Base-by-base conservation (phyloP, 2,797 vertebrate genomes). In the Apogon hyalosoma region DNA sequence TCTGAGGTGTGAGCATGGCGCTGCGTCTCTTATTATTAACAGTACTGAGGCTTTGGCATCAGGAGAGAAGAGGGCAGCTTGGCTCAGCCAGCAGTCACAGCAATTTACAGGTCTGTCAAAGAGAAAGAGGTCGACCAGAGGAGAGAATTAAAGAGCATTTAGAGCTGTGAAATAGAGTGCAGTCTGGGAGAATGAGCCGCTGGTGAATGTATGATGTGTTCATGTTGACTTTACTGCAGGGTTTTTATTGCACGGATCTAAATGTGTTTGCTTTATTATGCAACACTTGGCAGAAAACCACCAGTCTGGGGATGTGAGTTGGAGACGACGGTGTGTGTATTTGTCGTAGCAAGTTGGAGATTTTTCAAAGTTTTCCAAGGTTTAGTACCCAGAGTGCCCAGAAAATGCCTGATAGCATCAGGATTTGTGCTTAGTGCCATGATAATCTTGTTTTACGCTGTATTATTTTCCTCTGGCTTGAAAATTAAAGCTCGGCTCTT, bases 61-160 rank as follows among this genome's bases (percentile, higher is more conserved):
- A 19, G 65, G 54, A 72, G 50, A 63, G 74, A 63, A 74, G 79
- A 80, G 76, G 77, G 71, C 72, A 83, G 75, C 76, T 47, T 40
- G 72, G 73, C 78, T 79, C 75, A 80, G 68, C 77, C 79, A 48
- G 79, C 75, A 88, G 80, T 77, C 86, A 63, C 70, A 77, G 75
- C 82, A 78, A 75, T 87, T 90, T 87, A 76, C 78, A 80, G 83
- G 77, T 89, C 69, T 73, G 75, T 70, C 79, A 64, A 64, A 55
- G 69, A 78, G 84, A 75, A 75, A 75, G 77, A 82, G 87, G 86
- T 85, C 57, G 41, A 73, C 16, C 57, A 60, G 69, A 82, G 77
- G 77, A 87, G 77, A 84, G 76, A 78, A 80, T 83, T 77, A 76
- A 77, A 84, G 77, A 70, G 80, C 79, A 4, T 88, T 86, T 80